Conservation (phyloP, 2,113 vertebrate genomes). For the Mohoua ochrocephala region DNA sequence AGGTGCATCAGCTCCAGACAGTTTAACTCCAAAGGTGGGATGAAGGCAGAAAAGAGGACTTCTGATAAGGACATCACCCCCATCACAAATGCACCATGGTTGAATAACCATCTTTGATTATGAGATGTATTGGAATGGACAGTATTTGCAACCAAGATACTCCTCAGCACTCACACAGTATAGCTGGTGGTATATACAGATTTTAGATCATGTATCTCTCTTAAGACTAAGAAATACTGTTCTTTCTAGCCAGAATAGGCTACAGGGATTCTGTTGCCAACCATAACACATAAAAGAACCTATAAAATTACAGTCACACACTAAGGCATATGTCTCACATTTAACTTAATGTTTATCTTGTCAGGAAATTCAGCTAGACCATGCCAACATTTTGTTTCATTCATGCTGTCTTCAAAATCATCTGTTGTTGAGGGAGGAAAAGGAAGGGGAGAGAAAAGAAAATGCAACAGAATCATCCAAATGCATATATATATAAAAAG, state of each 20-base stretch:
- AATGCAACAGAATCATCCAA: background rate
- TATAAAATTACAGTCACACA: conserved; percentile 54
- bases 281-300: conserved; percentile 45
- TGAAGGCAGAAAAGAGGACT: background rate
- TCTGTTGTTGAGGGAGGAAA: conserved; percentile 12
- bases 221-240: background rate
- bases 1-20: background rate
- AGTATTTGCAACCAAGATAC: background rate
- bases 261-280: conserved; percentile 46
- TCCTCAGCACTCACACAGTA: background rate
- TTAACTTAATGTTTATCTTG: conserved; percentile 61
- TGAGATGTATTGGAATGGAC: background rate
- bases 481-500: background rate
- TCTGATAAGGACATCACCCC: background rate
- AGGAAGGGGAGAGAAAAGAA: background rate
- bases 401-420: conserved; percentile 47
- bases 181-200: background rate
- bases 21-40: background rate
- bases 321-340: conserved; percentile 57
- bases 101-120: background rate
- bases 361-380: conserved; percentile 43
- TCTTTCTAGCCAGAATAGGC: conserved; percentile 29
- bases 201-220: background rate
- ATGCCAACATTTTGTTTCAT: conserved; percentile 63
- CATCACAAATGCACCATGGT: background rate